Evolutionary conservation across 2,113 vertebrate genomes (phyloP), one percentile per base, ranked within the genome.

Genomic region (Etia nguti): DNA sequence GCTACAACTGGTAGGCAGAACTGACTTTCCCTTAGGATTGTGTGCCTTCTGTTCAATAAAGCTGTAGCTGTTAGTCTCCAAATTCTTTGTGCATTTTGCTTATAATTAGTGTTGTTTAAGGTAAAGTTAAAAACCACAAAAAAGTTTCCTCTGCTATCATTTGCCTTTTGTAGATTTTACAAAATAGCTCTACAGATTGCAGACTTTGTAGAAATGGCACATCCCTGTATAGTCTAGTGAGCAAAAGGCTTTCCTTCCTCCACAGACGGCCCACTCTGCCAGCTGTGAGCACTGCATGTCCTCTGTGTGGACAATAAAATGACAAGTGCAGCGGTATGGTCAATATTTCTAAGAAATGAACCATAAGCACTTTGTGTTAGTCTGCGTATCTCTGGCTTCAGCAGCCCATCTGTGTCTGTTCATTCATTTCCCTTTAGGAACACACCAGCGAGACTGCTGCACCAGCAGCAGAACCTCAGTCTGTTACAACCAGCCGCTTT

Each of bases 401-500:
- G 86, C 88, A 75, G 91, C n/a, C 16, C 20, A 55, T 68, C 43
- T 84, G 82, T 70, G 80, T 81, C 79, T 81, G 54, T 86, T 86
- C 83, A 55, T 86, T 48, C 20, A 86, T 88, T 80, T 86, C 77
- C 60, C 20, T 92, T 85, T 83, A 84, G 86, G 92, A 91, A 82
- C 87, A 94, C 91, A 91, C 82, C 89, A 90, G 87, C 90, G 88
- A 95, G 94, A 96, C 92, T 95, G 95, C 94, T 90, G 87, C 86
- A 86, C 93, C 90, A 92, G 87, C 89, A 92, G 88, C 90, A 91
- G 92, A 91, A 95, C 86, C 87, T 86, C 57, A 85, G 87, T 93
- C 92, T 91, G 86, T 92, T 88, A 84, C 88, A 79, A 85, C 52
- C 56, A 38, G 90, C 93, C 87, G 59, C 92, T 89, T 86, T 94